These are phyloP conservation scores for Platerodrilus igneus DNA, from an alignment of 2,888 invertebrate species.

Conservation along the genomic window DNA sequence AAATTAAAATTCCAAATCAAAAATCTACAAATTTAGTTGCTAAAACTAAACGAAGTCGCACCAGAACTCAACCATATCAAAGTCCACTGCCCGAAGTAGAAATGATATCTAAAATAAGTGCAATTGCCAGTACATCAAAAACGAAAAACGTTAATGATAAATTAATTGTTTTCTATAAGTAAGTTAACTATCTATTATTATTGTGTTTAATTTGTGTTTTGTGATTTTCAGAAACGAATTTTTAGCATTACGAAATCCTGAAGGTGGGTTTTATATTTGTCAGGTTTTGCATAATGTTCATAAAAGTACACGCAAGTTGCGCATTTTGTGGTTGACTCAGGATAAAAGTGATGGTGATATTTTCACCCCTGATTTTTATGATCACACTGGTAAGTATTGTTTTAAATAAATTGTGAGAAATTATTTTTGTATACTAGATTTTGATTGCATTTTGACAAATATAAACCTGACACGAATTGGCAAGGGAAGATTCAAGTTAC, in stretches of 20 bases:
- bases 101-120: slow-evolving; percentile 67
- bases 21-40: slow-evolving; percentile 43
- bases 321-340: slow-evolving; percentile 86
- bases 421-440: slow-evolving; percentile 55
- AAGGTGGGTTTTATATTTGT: slow-evolving; percentile 83
- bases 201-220: slow-evolving; percentile 3
- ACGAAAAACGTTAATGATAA: slow-evolving; percentile 65
- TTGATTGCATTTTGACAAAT: slow-evolving; percentile 85
- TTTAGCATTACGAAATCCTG: slow-evolving; percentile 84
- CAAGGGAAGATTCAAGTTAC: slow-evolving; percentile 66
- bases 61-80: slow-evolving; percentile 76
- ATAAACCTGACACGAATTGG: slow-evolving; percentile 70
- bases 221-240: slow-evolving; percentile 67
- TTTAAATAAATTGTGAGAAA: slow-evolving; percentile 6
- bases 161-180: slow-evolving; percentile 84
- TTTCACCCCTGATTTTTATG: slow-evolving; percentile 87
- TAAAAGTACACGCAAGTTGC: slow-evolving; percentile 77
- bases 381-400: slow-evolving; percentile 64
- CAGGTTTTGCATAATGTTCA: slow-evolving; percentile 89
- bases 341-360: slow-evolving; percentile 65
- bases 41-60: slow-evolving; percentile 53
- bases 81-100: slow-evolving; percentile 75
- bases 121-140: slow-evolving; percentile 57
- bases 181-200: slow-evolving; percentile 45
- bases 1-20: slow-evolving; percentile 41